Base-by-base conservation (phyloP, 2,113 vertebrate genomes). In the Scomber japonicus region DNA sequence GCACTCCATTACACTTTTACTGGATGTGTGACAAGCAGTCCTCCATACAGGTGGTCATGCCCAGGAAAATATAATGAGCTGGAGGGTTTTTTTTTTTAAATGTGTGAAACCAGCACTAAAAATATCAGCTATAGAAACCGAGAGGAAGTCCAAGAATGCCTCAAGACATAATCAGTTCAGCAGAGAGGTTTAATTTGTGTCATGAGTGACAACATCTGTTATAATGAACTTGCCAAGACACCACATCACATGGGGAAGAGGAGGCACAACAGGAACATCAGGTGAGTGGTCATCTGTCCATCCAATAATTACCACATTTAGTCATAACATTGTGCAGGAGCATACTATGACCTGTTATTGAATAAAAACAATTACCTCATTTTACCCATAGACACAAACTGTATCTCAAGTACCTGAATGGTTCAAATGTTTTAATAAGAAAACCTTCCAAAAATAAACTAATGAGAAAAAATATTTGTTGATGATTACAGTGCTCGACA, bases 181-280 rank as follows among this genome's bases (percentile, higher is more conserved):
- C 12, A 62, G 71, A 75, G 68, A 75, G 68, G 55, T 64, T 65
- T 61, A 68, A 75, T 69, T 57, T 65, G 74, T 70, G 68, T 57
- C 53, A 70, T 11, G 19, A 62, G 75, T 80, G 84, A 72, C 61
- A 80, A 50, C 68, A 85, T 75, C 77, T 81, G 74, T 49, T 71
- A 51, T 40, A 59, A 56, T 59, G 63, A 78, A 72, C 65, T 65
- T 19, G 55, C 67, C n/a, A 71, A 75, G 48, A 56, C 30, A 63
- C 44, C 8, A 72, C 14, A 24, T 75, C 75, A 75, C 60, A 35
- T 11, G 11, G 31, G 21, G 27, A 40, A 53, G 45, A 68, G 64
- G 54, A 69, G 72, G 35, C 21, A 51, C 54, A 12, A 16, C 17
- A 0, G 17, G 24, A 60, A 27, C 61, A 30, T 78, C 64, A 71